Percentiles rank a stretch among this genome's conserved stretches.
Conservation (phyloP, 2,113 vertebrate species). For the Callocephalon fimbriatum region DNA sequence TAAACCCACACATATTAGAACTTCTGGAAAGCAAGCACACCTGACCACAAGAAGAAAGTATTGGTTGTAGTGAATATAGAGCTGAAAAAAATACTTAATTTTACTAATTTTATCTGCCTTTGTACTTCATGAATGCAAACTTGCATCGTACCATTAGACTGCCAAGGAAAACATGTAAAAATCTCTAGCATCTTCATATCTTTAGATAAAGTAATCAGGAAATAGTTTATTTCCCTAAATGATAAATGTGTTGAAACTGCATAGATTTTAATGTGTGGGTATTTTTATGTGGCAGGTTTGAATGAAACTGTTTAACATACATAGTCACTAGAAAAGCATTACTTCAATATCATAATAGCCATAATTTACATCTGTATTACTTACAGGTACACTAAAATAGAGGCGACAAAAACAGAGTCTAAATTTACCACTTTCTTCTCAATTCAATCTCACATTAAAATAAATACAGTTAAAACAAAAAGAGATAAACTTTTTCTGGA, state of each 20-base stretch:
- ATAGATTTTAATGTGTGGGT: not conserved
- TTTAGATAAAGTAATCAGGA: not conserved
- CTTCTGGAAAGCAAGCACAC: not conserved
- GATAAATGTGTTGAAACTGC: not conserved
- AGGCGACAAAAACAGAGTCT: not conserved
- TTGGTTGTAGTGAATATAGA: not conserved
- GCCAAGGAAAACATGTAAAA: not conserved
- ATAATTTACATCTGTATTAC: not conserved
- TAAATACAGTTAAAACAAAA: not conserved
- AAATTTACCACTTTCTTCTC: not conserved
- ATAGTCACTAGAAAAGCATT: not conserved
- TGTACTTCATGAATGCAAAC: not conserved
- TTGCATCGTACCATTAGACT: not conserved
- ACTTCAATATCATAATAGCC: not conserved
- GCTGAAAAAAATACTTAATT: not conserved
- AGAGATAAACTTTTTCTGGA: not conserved
- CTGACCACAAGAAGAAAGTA: not conserved
- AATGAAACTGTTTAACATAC: not conserved
- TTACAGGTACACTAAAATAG: not conserved
- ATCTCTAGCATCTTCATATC: not conserved
- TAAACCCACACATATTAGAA: not conserved
- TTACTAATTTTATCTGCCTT: not conserved
- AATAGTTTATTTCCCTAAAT: not conserved
- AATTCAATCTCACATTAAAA: not conserved
- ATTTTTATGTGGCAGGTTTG: not conserved